Evolutionary conservation across 2,888 invertebrate species (phyloP), one percentile per base, ranked within the genome.

Genomic region (Chalcosyrphus nemorum): DNA sequence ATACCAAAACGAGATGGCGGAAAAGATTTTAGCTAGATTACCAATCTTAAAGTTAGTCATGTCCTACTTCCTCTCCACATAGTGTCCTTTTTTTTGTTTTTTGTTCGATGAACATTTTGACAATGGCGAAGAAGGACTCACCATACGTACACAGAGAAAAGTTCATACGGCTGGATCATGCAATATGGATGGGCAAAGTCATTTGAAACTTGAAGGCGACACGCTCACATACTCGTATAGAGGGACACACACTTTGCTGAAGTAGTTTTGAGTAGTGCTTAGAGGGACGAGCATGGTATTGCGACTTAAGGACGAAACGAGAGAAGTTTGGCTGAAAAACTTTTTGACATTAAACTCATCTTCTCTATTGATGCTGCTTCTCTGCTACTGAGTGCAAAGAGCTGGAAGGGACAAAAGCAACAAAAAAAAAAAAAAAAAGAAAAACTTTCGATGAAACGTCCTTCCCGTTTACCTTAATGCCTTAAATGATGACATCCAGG

Each of bases 401-500:
- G 35, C n/a, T 54, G 50, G 6, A 32, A 9, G n/a, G n/a, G n/a
- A n/a, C n/a, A n/a, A n/a, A n/a, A n/a, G n/a, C n/a, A n/a, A n/a
- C n/a, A n/a, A n/a, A n/a, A n/a, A n/a, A n/a, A n/a, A n/a, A 29
- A 29, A 2, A 29, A 29, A 50, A n/a, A n/a, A 50, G 38, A 56
- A 76, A 75, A 81, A 81, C 65, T 81, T 81, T 77, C 71, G 50
- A 59, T 45, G 71, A 54, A 66, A 59, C 54, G 59, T 81, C 77
- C 59, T 71, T 66, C 35, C 75, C 81, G 66, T 65, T 81, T 66
- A 77, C 76, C 65, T 76, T 81, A 77, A 81, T 72, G 66, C 52
- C 54, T 71, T 71, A 71, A 81, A 81, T 71, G 76, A 52, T 77
- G 77, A 77, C 76, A 81, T 65, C 59, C 70, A 77, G 65, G 76